Conservation (phyloP, 53 echinoderm and acorn worm species). For the Antedon mediterranea region DNA sequence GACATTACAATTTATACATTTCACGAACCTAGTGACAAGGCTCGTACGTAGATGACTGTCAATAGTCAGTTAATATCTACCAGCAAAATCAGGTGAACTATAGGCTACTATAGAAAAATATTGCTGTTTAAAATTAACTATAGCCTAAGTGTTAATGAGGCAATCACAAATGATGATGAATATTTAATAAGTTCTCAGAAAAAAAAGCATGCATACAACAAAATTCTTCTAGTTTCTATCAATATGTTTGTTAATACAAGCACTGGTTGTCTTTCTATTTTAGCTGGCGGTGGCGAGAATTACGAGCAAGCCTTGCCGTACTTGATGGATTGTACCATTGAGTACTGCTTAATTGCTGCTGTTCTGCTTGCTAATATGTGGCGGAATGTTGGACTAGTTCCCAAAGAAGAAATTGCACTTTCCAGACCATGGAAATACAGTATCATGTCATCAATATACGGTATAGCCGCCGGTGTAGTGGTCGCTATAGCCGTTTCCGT, state of each 20-base stretch:
- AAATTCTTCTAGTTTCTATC: too few relatives aligned
- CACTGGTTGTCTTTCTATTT: background rate
- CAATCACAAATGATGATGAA: too few relatives aligned
- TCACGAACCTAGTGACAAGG: too few relatives aligned
- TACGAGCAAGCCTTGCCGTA: background rate
- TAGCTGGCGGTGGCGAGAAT: background rate
- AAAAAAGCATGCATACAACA: too few relatives aligned
- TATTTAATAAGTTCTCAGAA: too few relatives aligned
- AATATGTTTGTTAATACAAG: background rate
- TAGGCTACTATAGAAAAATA: too few relatives aligned
- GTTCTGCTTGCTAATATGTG: background rate
- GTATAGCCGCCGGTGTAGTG: background rate
- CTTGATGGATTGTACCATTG: background rate
- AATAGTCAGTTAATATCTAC: too few relatives aligned
- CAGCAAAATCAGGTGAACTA: too few relatives aligned
- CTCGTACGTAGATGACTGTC: too few relatives aligned
- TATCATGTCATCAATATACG: background rate
- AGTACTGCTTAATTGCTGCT: background rate
- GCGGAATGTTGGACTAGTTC: background rate
- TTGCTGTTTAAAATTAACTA: too few relatives aligned
- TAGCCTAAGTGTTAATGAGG: too few relatives aligned
- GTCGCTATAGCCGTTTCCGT: background rate
- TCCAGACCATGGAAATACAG: background rate
- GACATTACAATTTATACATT: too few relatives aligned
- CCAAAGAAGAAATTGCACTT: background rate